Conservation (phyloP, 2,888 invertebrate species). For the Fabriciana adippe region DNA sequence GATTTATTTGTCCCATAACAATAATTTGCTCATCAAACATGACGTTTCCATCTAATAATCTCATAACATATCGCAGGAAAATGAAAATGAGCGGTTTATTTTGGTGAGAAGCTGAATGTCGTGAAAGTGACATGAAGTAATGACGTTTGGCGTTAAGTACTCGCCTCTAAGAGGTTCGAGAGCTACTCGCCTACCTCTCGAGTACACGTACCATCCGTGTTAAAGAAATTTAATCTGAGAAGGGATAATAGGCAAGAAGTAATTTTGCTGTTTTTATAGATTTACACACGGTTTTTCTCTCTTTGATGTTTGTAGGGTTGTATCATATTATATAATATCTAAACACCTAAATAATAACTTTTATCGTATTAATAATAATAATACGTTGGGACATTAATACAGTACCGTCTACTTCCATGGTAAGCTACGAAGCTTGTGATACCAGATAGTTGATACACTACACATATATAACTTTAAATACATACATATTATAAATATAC, state of each 20-base stretch:
- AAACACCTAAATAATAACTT: neutral
- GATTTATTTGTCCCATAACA: neutral
- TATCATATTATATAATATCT: neutral
- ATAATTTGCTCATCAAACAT: slow-evolving; percentile 12
- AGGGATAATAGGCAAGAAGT: slow-evolving; percentile 43
- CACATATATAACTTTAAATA: no score
- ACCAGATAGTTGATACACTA: no score
- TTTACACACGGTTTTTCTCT: slow-evolving; percentile 26
- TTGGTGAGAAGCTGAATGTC: slow-evolving; percentile 35
- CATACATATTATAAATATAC: no score
- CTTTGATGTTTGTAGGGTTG: neutral
- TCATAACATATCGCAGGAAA: slow-evolving; percentile 21
- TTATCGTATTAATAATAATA: no score
- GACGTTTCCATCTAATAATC: slow-evolving; percentile 18
- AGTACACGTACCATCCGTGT: slow-evolving; percentile 40
- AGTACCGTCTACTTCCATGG: no score
- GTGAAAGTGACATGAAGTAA: slow-evolving; percentile 48
- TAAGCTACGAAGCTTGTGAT: no score
- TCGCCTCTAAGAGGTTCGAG: slow-evolving; percentile 43
- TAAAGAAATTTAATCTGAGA: slow-evolving; percentile 48
- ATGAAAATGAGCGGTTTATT: slow-evolving; percentile 37
- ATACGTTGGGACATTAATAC: no score
- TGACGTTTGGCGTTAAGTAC: slow-evolving; percentile 45
- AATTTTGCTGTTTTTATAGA: slow-evolving; percentile 38
- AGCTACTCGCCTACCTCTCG: slow-evolving; percentile 43